phyloP scores from a whole-genome alignment of 2,888 invertebrate genomes.

The Tetragonula carbonaria region DNA sequence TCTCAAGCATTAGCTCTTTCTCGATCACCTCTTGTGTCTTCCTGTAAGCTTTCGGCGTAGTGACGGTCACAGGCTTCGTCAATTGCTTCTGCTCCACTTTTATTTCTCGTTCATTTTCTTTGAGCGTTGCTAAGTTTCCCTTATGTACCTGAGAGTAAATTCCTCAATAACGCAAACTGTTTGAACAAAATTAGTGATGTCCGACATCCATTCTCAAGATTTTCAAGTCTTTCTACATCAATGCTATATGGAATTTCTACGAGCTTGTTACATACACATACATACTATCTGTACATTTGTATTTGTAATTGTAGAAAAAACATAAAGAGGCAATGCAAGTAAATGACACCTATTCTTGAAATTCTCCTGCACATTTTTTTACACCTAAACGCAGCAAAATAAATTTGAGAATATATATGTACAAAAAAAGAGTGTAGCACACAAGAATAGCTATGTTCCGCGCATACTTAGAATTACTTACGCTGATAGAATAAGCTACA shows the following conservation, averaged over 20 bases:
- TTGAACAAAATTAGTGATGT: conserved; percentile 44
- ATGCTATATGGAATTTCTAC: conserved; percentile 51
- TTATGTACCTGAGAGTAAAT: conserved; percentile 81
- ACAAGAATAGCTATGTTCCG: conserved; percentile 50
- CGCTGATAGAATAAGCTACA: conserved; percentile 75
- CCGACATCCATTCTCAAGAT: conserved; percentile 39
- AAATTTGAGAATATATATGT: conserved; percentile 15
- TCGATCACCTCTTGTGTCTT: conserved; percentile 74
- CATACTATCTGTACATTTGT: conserved; percentile 42
- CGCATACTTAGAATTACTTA: conserved; percentile 74
- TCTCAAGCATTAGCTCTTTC: conserved; percentile 77
- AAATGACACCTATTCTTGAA: conserved; percentile 11
- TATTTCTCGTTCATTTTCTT: conserved; percentile 80
- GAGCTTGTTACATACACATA: conserved; percentile 53
- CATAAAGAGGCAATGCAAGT: conserved; percentile 17
- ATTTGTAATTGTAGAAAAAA: conserved; percentile 40
- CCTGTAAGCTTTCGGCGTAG: conserved; percentile 77
- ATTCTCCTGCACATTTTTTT: conserved; percentile 6
- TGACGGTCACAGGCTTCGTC: conserved; percentile 74
- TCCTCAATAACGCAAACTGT: conserved; percentile 68
- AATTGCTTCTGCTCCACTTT: conserved; percentile 77
- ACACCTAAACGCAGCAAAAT: conserved; percentile 7
- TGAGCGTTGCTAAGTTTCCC: conserved; percentile 80
- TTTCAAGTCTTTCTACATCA: conserved; percentile 18
- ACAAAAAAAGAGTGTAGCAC: conserved; percentile 38